Conservation (phyloP, 2,888 invertebrate species). For the Tortrix viridana region DNA sequence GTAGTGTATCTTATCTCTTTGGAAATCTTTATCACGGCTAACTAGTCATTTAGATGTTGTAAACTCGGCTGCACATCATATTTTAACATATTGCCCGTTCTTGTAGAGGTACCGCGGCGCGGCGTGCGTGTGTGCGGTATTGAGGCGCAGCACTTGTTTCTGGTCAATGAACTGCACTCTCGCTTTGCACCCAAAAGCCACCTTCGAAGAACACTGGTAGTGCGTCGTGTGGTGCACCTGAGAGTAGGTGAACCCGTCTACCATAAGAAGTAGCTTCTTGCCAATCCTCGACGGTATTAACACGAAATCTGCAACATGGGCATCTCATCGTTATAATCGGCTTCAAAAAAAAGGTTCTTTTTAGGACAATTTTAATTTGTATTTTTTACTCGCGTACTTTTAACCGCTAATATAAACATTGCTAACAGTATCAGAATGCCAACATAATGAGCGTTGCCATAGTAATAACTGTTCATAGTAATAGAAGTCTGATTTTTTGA, state of each 20-base stretch:
- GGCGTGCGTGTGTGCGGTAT: constrained; percentile 14
- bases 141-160: constrained; percentile 1
- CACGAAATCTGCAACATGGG: constrained; percentile 3
- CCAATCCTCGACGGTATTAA: constrained; percentile 16
- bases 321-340: neutral
- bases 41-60: too few species aligned
- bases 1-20: too few species aligned
- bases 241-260: constrained; percentile 26
- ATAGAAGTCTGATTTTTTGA: too few species aligned
- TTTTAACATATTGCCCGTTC: constrained; percentile 21
- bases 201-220: constrained; percentile 41
- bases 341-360: too few species aligned
- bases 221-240: constrained; percentile 16
- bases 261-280: constrained; percentile 23
- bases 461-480: too few species aligned
- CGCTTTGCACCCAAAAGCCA: constrained; percentile 39
- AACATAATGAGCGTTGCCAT: too few species aligned
- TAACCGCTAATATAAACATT: too few species aligned
- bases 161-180: constrained; percentile 28
- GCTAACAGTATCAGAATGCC: too few species aligned
- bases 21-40: too few species aligned
- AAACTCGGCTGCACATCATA: neutral
- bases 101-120: constrained; percentile 20
- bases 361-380: too few species aligned
- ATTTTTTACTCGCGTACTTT: too few species aligned